Evolutionary conservation across 2,888 invertebrate genomes (phyloP), one percentile per base, ranked within the genome.

Genomic region (Metellina segmentata): DNA sequence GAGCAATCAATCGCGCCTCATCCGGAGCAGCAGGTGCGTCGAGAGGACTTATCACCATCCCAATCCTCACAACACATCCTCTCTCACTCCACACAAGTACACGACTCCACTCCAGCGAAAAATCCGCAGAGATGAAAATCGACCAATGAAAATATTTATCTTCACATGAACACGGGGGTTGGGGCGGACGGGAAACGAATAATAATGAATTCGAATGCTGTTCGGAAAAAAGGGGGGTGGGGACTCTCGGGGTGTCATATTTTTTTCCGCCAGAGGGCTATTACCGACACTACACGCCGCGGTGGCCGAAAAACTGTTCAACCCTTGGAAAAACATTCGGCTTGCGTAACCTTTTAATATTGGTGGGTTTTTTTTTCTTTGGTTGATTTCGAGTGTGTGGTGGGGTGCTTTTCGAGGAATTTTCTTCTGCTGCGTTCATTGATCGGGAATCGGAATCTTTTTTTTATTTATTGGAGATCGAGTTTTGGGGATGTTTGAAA

Each of bases 131-230:
- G 86, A 77, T 87, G 86, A 87, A 90, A 90, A 85, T 91, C 91
- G 78, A 88, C 91, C 87, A 91, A 91, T 91, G 91, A 91, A 91
- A 91, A 91, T 91, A 91, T 91, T 91, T 91, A 91, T 81, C 86
- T 87, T 91, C 83, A 34, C 53, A 91, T 72, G 91, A 87, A 87
- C 91, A 91, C 71, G 86, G 69, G 77, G 78, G 49, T 19, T 88
- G 75, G 70, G 34, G 85, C 70, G 75, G 82, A 87, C 91, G 87
- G 69, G 78, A 75, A 70, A 71, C 82, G 87, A 87, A 91, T 91
- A 83, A 87, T 91, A 91, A 91, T 91, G 91, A 90, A 85, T 71
- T 49, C 34, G 34, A 34, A 75, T n/a, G 53, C 16, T 13, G 79
- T 53, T 20, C 7, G 61, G 13, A 51, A 53, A 71, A 49, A 34